Evolutionary conservation across 2,797 vertebrate species (phyloP).

Genomic region (Myripristis murdjan): DNA sequence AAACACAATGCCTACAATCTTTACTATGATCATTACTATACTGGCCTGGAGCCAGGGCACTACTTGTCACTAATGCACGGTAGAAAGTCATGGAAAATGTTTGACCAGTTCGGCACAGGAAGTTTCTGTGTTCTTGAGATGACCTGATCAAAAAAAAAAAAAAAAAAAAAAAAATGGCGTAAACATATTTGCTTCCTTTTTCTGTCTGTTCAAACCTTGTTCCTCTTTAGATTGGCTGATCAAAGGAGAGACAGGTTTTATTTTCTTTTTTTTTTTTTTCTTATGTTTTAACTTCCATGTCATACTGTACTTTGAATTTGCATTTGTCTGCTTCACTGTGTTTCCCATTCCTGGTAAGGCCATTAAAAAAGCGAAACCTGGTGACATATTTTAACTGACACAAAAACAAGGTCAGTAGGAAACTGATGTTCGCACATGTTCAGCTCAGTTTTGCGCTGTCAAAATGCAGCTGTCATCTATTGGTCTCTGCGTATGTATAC

Average conservation of each 20-base stretch:
- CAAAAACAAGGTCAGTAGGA: background rate
- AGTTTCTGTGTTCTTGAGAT: conserved; percentile 38
- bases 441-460: background rate
- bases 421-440: background rate
- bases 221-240: conserved; percentile 52
- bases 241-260: background rate
- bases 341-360: background rate
- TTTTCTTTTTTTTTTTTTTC: background rate
- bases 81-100: conserved; percentile 52
- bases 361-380: background rate
- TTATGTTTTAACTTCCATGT: background rate
- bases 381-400: background rate
- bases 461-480: no score
- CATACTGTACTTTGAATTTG: background rate
- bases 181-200: conserved; percentile 43
- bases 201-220: conserved; percentile 28
- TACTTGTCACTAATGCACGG: background rate
- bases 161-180: conserved; percentile 15
- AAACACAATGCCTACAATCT: background rate
- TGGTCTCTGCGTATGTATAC: no score
- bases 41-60: background rate
- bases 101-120: conserved; percentile 50
- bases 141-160: conserved; percentile 28
- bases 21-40: background rate
- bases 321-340: background rate